Base-by-base conservation (phyloP, 2,113 vertebrate genomes). In the Chionodraco myersi region DNA sequence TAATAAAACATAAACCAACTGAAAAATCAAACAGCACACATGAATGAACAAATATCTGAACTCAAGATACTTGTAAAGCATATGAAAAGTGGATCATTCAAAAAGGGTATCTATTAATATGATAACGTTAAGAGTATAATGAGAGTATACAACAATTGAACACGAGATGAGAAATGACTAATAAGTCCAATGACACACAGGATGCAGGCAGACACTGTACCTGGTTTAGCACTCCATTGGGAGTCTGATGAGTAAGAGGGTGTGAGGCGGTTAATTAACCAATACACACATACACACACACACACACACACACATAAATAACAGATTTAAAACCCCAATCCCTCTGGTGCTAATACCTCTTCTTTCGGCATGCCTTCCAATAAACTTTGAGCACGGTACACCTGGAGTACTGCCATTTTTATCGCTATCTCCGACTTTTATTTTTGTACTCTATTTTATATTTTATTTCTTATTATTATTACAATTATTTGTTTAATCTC, bases 211-310 rank as follows among this genome's bases (percentile, higher is more conserved):
- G 72, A 67, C 84, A 86, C 84, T 80, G 41, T 95, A 95, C 94
- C 95, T 93, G 91, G 84, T 94, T 92, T 64, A 95, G 53, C 2
- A 91, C 85, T 88, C 94, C 94, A 78, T 95, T 94, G 84, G 92
- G 84, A 85, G 91, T 93, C 94, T 95, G 88, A 85, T 66, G 59
- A 53, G 61, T 65, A 74, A 81, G 47, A 86, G 65, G 51, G 21
- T 51, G 58, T 10, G n/a, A 80, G 23, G 51, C 68, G 36, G 66
- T 91, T 89, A 92, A 75, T 67, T 26, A 77, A 64, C 1, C 41
- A 61, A 61, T 60, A 80, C 47, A 63, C 30, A 30, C 30, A 30
- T 3, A 30, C 26, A 30, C 26, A 30, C 26, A 30, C 30, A 30
- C 30, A 30, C 26, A 82, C 47, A 65, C 13, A 73, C 0, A 76